Base-by-base conservation (phyloP, 2,113 vertebrate genomes). In the Saguinus imperator region DNA sequence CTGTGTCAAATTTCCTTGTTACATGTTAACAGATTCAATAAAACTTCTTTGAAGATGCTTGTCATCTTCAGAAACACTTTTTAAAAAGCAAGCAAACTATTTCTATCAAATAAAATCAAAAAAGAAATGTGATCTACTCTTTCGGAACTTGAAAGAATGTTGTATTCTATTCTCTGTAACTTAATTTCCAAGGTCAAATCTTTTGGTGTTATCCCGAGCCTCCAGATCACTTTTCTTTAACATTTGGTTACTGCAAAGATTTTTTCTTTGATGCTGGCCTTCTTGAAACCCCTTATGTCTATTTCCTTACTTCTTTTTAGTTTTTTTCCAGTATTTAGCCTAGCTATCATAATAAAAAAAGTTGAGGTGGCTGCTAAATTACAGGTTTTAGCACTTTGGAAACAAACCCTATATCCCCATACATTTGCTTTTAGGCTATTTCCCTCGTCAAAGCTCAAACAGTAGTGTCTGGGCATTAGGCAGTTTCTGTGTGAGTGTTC, bases 21-120 rank as follows among this genome's bases (percentile, higher is more conserved):
- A 94, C 64, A 23, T 76, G 43, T 77, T 84, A 82, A 87, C 8
- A 94, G 57, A 77, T 76, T 87, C 37, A n/a, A 81, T 68, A 83
- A 58, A 4, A 81, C 27, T 50, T 93, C 61, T 82, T 43, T 75
- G 48, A 91, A 94, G 55, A 75, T 83, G 79, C 25, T 29, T 43
- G 37, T 86, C 32, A 88, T 32, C 16, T 68, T 68, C 32, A 11
- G 43, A 94, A 93, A 73, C 73, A 77, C 9, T 88, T 89, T 16
- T 17, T 17, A 77, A 77, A 77, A 66, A 90, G 17, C 3, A 6
- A 61, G 16, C 85, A 91, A 85, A 75, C 20, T 58, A 68, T 32
- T 97, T 85, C 57, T 96, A 93, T 50, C 37, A 70, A 93, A 68
- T 79, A 40, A 96, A 91, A 64, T 68, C 5, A 66, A 91, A 93